Conservation (phyloP, 2,888 invertebrate species). For the Pomacea canaliculata region DNA sequence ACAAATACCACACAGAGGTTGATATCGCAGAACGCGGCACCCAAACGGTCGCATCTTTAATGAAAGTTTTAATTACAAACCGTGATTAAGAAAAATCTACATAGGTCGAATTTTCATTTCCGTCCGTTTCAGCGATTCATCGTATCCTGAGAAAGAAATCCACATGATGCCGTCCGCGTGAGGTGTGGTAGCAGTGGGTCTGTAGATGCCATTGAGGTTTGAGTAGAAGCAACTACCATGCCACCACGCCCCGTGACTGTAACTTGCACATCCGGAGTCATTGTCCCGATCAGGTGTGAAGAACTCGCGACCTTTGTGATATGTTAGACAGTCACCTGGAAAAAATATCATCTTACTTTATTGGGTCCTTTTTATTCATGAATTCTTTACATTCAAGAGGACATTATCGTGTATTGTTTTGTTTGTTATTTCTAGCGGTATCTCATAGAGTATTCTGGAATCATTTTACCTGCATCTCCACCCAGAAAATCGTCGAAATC, state of each 20-base stretch:
- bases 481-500: not conserved
- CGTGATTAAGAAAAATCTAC: not conserved
- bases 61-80: no score
- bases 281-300: not conserved
- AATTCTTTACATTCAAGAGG: no score
- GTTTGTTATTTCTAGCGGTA: no score
- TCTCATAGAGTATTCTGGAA: no score
- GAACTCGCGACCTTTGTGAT: not conserved
- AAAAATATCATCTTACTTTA: not conserved
- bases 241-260: not conserved
- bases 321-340: not conserved
- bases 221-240: not conserved
- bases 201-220: constrained; percentile 2
- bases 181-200: not conserved
- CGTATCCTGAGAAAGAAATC: not conserved
- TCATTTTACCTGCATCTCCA: not conserved
- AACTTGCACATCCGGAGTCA: not conserved
- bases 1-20: not conserved
- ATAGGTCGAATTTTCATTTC: constrained; percentile 3
- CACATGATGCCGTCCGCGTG: not conserved
- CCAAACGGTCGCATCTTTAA: no score
- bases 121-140: not conserved
- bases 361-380: no score
- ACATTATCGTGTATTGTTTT: no score
- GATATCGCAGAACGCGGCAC: no score